Evolutionary conservation across 2,888 invertebrate genomes (phyloP).

Genomic region (Pasiphila rectangulata): DNA sequence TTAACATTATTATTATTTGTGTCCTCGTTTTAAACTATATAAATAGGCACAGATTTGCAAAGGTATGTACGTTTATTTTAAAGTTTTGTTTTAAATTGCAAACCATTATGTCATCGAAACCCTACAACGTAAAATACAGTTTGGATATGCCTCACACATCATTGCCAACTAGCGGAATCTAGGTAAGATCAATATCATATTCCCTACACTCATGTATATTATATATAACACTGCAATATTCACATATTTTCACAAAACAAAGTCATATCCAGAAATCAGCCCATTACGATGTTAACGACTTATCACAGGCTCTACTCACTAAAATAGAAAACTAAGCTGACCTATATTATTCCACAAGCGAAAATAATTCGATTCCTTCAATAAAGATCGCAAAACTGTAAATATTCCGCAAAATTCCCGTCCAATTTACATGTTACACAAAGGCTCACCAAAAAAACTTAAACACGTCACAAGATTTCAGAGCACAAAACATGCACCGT

Average conservation of each 20-base stretch:
- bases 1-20: too few species aligned
- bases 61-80: too few species aligned
- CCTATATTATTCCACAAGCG: slow-evolving; percentile 29
- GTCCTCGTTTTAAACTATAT: too few species aligned
- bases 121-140: background rate
- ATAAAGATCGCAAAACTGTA: slow-evolving; percentile 13
- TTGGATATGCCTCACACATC: slow-evolving; percentile 5
- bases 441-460: slow-evolving; percentile 39
- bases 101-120: too few species aligned
- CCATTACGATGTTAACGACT: slow-evolving; percentile 30
- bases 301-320: slow-evolving; percentile 25
- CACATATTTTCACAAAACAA: slow-evolving; percentile 22
- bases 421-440: slow-evolving; percentile 14
- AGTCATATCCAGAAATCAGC: slow-evolving; percentile 24
- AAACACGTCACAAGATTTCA: slow-evolving; percentile 40
- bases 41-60: too few species aligned
- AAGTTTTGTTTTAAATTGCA: too few species aligned
- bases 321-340: slow-evolving; percentile 33
- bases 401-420: slow-evolving; percentile 14
- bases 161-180: slow-evolving; percentile 11
- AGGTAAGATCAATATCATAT: slow-evolving; percentile 22
- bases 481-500: slow-evolving; percentile 46
- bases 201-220: slow-evolving; percentile 11
- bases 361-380: slow-evolving; percentile 26
- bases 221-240: slow-evolving; percentile 13